Evolutionary conservation across 2,888 invertebrate genomes (phyloP).

Genomic region (Melieria picta): DNA sequence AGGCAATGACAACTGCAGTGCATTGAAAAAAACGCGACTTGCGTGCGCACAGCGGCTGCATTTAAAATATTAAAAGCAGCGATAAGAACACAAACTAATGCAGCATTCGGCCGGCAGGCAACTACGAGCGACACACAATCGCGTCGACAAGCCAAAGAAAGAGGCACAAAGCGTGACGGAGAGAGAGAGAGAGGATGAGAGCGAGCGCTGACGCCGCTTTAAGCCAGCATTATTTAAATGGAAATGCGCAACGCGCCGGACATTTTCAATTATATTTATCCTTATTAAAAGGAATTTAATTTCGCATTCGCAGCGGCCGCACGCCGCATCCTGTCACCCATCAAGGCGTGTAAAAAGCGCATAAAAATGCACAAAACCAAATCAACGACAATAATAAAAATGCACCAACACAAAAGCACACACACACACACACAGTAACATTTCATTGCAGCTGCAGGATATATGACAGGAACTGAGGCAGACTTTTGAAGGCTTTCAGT

Average conservation of each 20-base stretch:
- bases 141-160: not conserved
- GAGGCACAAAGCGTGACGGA: not conserved
- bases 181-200: not conserved
- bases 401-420: no score
- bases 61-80: conserved; percentile 7
- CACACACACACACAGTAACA: not conserved
- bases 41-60: not conserved
- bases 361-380: no score
- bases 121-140: not conserved
- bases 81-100: not conserved
- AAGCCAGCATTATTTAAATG: conserved; percentile 36
- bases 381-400: no score
- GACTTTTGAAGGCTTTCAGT: not conserved
- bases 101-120: not conserved
- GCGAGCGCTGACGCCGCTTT: not conserved
- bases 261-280: conserved; percentile 48
- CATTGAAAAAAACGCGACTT: not conserved
- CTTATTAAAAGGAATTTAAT: conserved; percentile 46
- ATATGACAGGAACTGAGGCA: no score
- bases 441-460: no score
- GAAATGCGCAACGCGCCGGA: conserved; percentile 36
- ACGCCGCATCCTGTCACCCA: no score
- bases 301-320: conserved; percentile 13
- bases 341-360: no score
- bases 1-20: conserved; percentile 12